A percentile compares a stretch with the other conserved stretches of the same genome.
Conservation (phyloP, 2,797 vertebrate species). For the Dendrocincla tyrannina region DNA sequence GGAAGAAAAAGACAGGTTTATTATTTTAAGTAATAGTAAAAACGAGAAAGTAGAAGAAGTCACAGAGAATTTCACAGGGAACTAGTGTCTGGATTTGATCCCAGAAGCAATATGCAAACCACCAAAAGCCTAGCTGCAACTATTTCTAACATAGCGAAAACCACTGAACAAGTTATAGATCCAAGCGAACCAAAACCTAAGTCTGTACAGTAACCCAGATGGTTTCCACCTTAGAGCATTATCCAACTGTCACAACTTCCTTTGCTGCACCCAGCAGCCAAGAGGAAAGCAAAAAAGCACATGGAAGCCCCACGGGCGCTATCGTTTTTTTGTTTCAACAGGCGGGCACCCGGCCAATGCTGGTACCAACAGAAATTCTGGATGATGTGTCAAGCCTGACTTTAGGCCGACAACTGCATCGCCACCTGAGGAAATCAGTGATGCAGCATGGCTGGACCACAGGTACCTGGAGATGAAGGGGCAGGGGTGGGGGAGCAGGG, state of each 20-base stretch:
- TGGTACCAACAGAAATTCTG: neutral
- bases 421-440: neutral
- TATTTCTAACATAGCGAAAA: neutral
- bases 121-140: neutral
- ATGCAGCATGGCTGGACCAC: neutral
- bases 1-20: neutral
- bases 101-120: neutral
- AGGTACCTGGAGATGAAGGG: accelerated
- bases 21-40: neutral
- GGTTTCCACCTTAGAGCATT: neutral
- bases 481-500: neutral
- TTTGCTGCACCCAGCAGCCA: neutral
- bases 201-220: accelerated
- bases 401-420: neutral
- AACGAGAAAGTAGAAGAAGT: neutral
- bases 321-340: accelerated
- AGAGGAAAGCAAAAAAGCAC: accelerated
- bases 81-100: neutral
- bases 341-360: accelerated
- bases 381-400: neutral
- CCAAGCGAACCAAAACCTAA: neutral
- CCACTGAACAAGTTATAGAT: neutral
- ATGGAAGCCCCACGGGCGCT: accelerated
- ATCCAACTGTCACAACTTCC: neutral
- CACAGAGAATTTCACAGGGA: neutral